Evolutionary conservation across 2,797 vertebrate genomes (phyloP), one percentile per base, ranked within the genome.

Genomic region (Argya squamiceps): DNA sequence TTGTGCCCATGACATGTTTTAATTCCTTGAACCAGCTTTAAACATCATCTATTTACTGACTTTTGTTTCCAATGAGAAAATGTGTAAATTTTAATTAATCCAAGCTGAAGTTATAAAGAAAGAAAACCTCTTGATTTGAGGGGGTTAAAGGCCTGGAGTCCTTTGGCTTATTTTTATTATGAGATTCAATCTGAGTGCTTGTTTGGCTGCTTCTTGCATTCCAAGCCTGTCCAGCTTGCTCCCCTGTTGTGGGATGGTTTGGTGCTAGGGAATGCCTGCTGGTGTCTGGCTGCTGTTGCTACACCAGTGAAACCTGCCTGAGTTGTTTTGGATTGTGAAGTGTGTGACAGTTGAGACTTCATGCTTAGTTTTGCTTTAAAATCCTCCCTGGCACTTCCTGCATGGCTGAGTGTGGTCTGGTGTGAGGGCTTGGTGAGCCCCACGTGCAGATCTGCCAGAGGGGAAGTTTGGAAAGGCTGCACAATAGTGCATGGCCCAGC

Each of bases 391-490:
- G 39, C 27, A 4, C 47, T 77, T 88, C 52, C 24, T 63, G 65
- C 6, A 0, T 19, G 10, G 10, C n/a, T n/a, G 30, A 60, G 14
- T 1, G 13, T 26, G 46, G 12, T 77, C 19, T 63, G 44, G 36
- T 69, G 24, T 0, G 2, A 26, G 44, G 30, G 12, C 59, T 82
- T 1, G 5, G 29, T 63, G 56, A 90, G 60, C 75, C 68, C 46
- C 59, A 16, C 3, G 0, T 1, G 11, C 37, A 0, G 0, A 30
- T 0, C 2, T 67, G 65, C 64, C 5, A 30, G 27, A 26, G 58
- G 36, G 41, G n/a, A 78, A 14, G 55, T 78, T 92, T 49, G 68
- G 62, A 62, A 49, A 70, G 37, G 44, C 67, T 22, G 23, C 52
- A 8, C 9, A 8, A 5, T 47, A 6, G 49, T 6, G 0, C 67